These are phyloP conservation scores for Thrips palmi DNA, from an alignment of 1,140 invertebrate genomes.

Conservation along the genomic window DNA sequence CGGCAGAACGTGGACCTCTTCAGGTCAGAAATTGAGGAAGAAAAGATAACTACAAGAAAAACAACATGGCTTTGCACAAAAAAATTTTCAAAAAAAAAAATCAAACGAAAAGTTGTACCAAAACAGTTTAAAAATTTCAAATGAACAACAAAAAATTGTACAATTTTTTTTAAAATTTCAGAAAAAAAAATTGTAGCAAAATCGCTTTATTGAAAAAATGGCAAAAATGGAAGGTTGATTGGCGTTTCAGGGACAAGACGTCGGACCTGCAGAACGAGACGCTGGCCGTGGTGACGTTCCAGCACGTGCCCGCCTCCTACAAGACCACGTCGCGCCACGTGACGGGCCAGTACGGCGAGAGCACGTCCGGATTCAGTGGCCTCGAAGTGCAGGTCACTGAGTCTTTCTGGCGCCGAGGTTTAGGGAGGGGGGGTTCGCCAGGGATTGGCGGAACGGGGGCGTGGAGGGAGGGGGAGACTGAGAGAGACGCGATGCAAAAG, in stretches of 20 bases:
- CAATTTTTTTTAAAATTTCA: too few species aligned
- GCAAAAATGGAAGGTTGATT: too few species aligned
- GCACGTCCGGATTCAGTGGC: too few species aligned
- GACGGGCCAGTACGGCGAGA: too few species aligned
- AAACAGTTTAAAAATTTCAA: conserved; percentile 1
- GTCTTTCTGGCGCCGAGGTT: conserved; percentile 5
- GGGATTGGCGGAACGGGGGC: too few species aligned
- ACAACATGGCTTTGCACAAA: neutral
- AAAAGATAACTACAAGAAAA: neutral
- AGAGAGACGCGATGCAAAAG: too few species aligned
- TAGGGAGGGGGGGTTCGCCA: neutral
- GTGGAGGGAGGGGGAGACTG: too few species aligned
- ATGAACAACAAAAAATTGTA: too few species aligned
- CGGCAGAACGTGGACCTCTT: conserved; percentile 13
- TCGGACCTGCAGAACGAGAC: conserved; percentile 31
- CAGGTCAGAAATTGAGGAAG: conserved; percentile 12
- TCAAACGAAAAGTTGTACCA: neutral
- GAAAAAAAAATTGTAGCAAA: too few species aligned
- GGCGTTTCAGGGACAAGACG: conserved; percentile 32
- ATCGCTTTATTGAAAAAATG: too few species aligned
- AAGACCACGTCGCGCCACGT: too few species aligned
- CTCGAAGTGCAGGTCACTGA: conserved; percentile 20
- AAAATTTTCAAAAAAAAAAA: conserved; percentile 20
- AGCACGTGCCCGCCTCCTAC: conserved; percentile 49
- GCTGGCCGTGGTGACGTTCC: conserved; percentile 39